phyloP scores from a whole-genome alignment of 2,888 invertebrate genomes.

The Dugesia japonica region DNA sequence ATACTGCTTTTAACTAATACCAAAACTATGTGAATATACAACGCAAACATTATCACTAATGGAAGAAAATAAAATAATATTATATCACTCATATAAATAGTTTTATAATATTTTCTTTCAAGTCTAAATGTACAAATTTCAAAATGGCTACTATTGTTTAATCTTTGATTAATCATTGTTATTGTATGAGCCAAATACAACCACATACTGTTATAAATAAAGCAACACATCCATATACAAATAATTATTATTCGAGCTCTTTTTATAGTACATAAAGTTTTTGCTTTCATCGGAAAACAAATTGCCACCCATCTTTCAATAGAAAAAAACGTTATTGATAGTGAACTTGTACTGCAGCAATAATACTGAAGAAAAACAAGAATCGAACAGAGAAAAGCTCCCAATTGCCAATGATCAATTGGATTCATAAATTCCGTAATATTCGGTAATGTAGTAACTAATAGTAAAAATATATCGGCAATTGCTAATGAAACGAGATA shows the following conservation, averaged over 20 bases:
- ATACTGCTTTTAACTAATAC: neutral
- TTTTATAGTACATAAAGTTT: conserved; percentile 53
- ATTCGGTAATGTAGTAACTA: conserved; percentile 50
- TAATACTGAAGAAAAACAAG: conserved; percentile 54
- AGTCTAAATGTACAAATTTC: conserved; percentile 49
- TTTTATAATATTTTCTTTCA: conserved; percentile 47
- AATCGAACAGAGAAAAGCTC: conserved; percentile 50
- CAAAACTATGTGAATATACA: conserved; percentile 53
- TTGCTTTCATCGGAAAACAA: conserved; percentile 53
- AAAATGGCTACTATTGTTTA: conserved; percentile 37
- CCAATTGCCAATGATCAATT: conserved; percentile 51
- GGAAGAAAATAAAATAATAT: conserved; percentile 54
- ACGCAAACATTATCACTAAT: conserved; percentile 51
- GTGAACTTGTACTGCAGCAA: conserved; percentile 53
- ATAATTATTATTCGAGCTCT: conserved; percentile 53
- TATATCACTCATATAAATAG: conserved; percentile 53
- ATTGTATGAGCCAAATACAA: conserved; percentile 51
- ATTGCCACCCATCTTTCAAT: conserved; percentile 56
- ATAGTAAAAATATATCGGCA: conserved; percentile 53
- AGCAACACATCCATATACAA: conserved; percentile 53
- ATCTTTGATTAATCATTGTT: conserved; percentile 38
- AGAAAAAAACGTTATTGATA: conserved; percentile 56
- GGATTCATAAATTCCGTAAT: conserved; percentile 50
- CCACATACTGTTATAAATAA: conserved; percentile 54
- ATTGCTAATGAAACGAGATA: conserved; percentile 54